Evolutionary conservation across 2,797 vertebrate species (phyloP).

Genomic region (Phataginus tetradactyla): DNA sequence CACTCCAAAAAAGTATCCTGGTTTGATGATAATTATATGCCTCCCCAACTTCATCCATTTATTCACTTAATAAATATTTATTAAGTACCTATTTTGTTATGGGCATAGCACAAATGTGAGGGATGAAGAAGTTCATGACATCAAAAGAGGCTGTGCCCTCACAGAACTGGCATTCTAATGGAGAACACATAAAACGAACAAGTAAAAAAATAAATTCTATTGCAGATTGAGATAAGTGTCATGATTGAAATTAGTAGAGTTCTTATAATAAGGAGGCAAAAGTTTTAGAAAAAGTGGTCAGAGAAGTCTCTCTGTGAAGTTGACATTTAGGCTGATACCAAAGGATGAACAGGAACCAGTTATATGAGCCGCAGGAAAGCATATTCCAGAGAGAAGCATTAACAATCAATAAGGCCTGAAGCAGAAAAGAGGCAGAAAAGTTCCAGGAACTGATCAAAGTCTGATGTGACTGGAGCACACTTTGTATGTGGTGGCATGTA

Average conservation of each 20-base stretch:
- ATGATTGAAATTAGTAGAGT: neutral
- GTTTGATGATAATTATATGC: neutral
- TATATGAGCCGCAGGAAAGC: neutral
- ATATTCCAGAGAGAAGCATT: neutral
- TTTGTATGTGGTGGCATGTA: neutral
- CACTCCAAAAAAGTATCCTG: neutral
- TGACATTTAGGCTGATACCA: constrained; percentile 6
- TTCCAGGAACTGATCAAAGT: neutral
- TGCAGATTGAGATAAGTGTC: neutral
- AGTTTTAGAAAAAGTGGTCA: neutral
- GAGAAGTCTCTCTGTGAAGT: neutral
- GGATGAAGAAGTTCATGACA: neutral
- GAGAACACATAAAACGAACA: neutral
- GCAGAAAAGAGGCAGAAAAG: constrained; percentile 6
- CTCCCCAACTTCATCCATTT: neutral
- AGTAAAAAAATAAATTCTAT: neutral
- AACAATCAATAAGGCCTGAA: neutral
- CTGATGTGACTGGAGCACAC: neutral
- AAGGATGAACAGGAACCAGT: neutral
- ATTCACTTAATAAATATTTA: neutral
- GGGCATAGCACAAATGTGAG: neutral
- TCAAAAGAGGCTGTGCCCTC: neutral
- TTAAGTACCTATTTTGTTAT: neutral
- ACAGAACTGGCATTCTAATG: neutral
- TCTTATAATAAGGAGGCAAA: neutral